phyloP scores from a whole-genome alignment of 2,113 vertebrate species.

The Cyprinodon variegatus region DNA sequence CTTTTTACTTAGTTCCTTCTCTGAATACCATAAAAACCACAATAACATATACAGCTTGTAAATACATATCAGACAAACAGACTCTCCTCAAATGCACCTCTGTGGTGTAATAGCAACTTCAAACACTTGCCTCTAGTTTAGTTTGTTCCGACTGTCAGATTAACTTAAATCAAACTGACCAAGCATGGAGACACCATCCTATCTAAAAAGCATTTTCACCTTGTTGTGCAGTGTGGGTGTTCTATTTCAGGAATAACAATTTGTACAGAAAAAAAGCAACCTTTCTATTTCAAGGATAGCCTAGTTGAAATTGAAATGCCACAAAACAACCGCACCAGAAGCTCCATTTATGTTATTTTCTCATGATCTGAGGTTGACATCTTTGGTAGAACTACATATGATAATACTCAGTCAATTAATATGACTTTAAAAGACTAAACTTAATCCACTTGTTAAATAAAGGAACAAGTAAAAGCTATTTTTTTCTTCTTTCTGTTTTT shows the following conservation, averaged over 20 bases:
- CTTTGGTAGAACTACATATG: background rate
- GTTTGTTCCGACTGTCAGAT: slow-evolving; percentile 57
- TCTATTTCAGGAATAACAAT: slow-evolving; percentile 11
- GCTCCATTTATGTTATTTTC: background rate
- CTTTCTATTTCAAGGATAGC: background rate
- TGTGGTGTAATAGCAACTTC: slow-evolving; percentile 42
- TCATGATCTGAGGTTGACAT: background rate
- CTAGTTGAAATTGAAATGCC: background rate
- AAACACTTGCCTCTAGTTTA: slow-evolving; percentile 50
- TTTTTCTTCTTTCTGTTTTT: background rate
- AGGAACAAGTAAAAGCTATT: too few relatives aligned
- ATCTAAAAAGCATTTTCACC: slow-evolving; percentile 29
- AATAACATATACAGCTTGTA: background rate
- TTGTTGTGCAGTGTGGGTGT: slow-evolving; percentile 18
- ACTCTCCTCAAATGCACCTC: slow-evolving; percentile 48
- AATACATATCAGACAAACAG: slow-evolving; percentile 14
- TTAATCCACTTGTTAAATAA: too few relatives aligned
- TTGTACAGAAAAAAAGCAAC: background rate
- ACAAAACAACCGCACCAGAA: background rate
- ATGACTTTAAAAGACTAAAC: too few relatives aligned
- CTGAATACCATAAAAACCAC: background rate
- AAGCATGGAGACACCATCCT: slow-evolving; percentile 21
- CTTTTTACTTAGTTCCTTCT: background rate
- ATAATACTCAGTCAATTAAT: too few relatives aligned
- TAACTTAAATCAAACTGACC: slow-evolving; percentile 50